Evolutionary conservation across 2,888 invertebrate species (phyloP).

Genomic region (Ellobium chinense): DNA sequence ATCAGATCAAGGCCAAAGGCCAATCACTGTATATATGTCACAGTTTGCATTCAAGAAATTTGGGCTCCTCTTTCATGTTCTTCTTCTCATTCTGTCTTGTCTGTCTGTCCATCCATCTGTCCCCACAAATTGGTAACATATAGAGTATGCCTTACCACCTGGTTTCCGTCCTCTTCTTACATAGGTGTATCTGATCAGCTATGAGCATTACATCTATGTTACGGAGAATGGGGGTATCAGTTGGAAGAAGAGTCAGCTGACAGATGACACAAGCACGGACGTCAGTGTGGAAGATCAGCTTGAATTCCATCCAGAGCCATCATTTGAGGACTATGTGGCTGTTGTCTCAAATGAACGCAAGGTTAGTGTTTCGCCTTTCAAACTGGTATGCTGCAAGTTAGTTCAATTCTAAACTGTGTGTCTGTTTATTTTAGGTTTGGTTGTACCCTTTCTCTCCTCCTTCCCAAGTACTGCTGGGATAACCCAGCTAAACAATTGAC

Average conservation of each 20-base stretch:
- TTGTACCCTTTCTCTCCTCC: too few relatives aligned
- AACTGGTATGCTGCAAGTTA: too few relatives aligned
- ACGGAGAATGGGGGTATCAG: slow-evolving; percentile 63
- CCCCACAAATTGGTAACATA: too few relatives aligned
- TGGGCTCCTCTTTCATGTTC: too few relatives aligned
- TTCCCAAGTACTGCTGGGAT: too few relatives aligned
- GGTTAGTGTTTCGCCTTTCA: too few relatives aligned
- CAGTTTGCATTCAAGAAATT: too few relatives aligned
- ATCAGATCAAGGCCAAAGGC: too few relatives aligned
- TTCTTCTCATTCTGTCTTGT: background rate
- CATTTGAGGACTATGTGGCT: slow-evolving; percentile 54
- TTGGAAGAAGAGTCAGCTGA: slow-evolving; percentile 47
- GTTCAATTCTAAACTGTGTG: too few relatives aligned
- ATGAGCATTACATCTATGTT: slow-evolving; percentile 55
- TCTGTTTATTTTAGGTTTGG: too few relatives aligned
- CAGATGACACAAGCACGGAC: slow-evolving; percentile 34
- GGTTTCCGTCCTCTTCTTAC: slow-evolving; percentile 18
- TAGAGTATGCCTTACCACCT: background rate
- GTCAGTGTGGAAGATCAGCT: slow-evolving; percentile 48
- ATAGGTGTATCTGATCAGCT: slow-evolving; percentile 66
- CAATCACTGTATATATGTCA: too few relatives aligned
- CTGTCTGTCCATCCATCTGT: background rate
- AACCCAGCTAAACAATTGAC: too few relatives aligned
- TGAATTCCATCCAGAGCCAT: slow-evolving; percentile 57
- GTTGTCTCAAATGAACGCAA: slow-evolving; percentile 46